phyloP scores from a whole-genome alignment of 2,797 vertebrate genomes.

The Sebastes kiyomatsui region DNA sequence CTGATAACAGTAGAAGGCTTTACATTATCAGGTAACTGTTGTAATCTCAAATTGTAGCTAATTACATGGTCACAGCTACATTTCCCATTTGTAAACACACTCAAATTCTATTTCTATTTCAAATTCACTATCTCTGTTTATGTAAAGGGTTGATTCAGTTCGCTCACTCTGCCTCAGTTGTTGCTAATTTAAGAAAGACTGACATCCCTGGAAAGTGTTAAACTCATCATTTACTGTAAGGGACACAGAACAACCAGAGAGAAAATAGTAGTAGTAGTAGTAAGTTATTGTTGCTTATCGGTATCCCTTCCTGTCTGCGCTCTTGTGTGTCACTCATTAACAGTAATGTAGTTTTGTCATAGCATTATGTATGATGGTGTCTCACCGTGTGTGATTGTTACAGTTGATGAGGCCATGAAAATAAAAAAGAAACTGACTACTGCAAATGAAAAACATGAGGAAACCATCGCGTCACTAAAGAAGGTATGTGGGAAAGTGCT shows the following conservation, averaged over 20 bases:
- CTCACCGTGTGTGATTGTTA: constrained; percentile 3
- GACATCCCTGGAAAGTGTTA: constrained; percentile 40
- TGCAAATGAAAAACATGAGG: constrained; percentile 86
- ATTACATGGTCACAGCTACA: constrained; percentile 25
- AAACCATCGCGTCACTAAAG: constrained; percentile 83
- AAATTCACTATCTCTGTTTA: constrained; percentile 60
- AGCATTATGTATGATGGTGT: background rate
- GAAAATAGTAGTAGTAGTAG: background rate
- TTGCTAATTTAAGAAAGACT: constrained; percentile 28
- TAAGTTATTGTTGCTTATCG: background rate
- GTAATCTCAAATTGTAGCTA: constrained; percentile 13
- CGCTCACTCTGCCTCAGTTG: background rate
- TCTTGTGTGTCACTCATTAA: background rate
- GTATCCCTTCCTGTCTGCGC: background rate
- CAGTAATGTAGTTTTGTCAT: background rate
- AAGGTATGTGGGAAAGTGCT: constrained; percentile 77
- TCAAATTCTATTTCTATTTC: background rate
- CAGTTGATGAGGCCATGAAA: constrained; percentile 90
- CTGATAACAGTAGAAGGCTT: background rate
- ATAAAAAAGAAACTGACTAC: constrained; percentile 86
- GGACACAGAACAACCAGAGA: background rate
- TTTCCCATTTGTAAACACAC: constrained; percentile 45
- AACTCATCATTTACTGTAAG: background rate
- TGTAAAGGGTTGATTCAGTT: constrained; percentile 37
- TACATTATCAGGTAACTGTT: constrained; percentile 30